These are phyloP conservation scores for Eupeodes corollae DNA, from an alignment of 1,140 invertebrate species.

Conservation along the genomic window DNA sequence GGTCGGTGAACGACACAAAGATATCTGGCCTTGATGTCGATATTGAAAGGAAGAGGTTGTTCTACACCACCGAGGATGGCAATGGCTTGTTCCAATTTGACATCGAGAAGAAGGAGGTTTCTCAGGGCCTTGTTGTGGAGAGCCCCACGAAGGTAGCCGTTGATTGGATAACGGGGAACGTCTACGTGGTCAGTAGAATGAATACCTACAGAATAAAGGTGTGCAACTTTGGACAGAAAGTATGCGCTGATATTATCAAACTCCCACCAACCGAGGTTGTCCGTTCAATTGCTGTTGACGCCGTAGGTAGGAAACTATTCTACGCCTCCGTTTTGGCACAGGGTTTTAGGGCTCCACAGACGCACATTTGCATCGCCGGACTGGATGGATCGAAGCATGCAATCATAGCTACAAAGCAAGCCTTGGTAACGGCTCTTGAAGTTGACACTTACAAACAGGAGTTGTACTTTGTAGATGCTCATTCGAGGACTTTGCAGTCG, in stretches of 20 bases:
- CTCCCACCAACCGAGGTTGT: slow-evolving; percentile 47
- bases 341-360: slow-evolving; percentile 34
- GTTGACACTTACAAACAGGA: slow-evolving; percentile 51
- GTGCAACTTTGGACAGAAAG: slow-evolving; percentile 44
- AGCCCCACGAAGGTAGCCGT: slow-evolving; percentile 57
- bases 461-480: slow-evolving; percentile 59
- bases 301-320: slow-evolving; percentile 43
- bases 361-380: slow-evolving; percentile 46
- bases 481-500: slow-evolving; percentile 46
- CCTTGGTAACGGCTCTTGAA: slow-evolving; percentile 52
- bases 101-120: slow-evolving; percentile 14
- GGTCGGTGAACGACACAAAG: slow-evolving; percentile 33
- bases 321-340: slow-evolving; percentile 40
- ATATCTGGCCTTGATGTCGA: slow-evolving; percentile 44
- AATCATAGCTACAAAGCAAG: slow-evolving; percentile 29
- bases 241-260: slow-evolving; percentile 49
- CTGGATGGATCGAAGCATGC: slow-evolving; percentile 51
- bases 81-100: slow-evolving; percentile 26
- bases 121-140: slow-evolving; percentile 43
- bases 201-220: slow-evolving; percentile 38
- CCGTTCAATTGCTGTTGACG: slow-evolving; percentile 42
- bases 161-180: slow-evolving; percentile 65
- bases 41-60: slow-evolving; percentile 26
- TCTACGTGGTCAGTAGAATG: slow-evolving; percentile 60
- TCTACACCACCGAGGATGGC: slow-evolving; percentile 35